Evolutionary conservation across 2,888 invertebrate genomes (phyloP).

Genomic region (Trichogramma evanescens): DNA sequence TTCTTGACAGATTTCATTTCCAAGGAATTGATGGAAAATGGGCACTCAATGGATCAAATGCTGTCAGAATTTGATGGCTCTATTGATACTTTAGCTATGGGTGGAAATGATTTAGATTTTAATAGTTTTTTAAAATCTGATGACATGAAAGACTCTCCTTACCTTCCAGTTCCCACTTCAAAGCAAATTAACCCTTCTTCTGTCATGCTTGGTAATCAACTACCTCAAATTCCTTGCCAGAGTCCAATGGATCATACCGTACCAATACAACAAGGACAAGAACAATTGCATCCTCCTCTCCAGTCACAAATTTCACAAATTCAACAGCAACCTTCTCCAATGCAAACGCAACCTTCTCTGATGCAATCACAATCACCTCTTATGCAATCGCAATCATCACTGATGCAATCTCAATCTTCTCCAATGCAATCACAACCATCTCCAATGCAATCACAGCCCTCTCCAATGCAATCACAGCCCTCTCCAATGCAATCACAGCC

Average conservation of each 20-base stretch:
- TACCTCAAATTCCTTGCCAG: constrained; percentile 9
- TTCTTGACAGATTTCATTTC: constrained; percentile 59
- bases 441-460: too few relatives aligned
- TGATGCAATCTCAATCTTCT: too few relatives aligned
- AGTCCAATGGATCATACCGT: constrained; percentile 5
- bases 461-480: too few relatives aligned
- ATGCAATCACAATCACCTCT: background rate
- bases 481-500: too few relatives aligned
- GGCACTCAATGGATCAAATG: constrained; percentile 50
- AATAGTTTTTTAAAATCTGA: constrained; percentile 43
- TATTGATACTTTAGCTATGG: constrained; percentile 43
- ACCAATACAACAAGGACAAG: constrained; percentile 7
- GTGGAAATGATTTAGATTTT: constrained; percentile 42
- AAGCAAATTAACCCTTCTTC: background rate
- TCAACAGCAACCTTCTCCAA: constrained; percentile 5
- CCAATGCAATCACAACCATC: too few relatives aligned
- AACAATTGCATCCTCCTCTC: constrained; percentile 14
- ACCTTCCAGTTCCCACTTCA: too few relatives aligned
- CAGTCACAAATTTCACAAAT: background rate
- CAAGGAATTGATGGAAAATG: constrained; percentile 57
- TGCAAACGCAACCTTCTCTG: background rate
- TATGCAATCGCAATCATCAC: background rate
- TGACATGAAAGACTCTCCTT: too few relatives aligned
- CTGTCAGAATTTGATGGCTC: constrained; percentile 50
- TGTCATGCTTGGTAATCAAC: constrained; percentile 9